phyloP scores from a whole-genome alignment of 2,888 invertebrate genomes.

The Calameuta idolon region DNA sequence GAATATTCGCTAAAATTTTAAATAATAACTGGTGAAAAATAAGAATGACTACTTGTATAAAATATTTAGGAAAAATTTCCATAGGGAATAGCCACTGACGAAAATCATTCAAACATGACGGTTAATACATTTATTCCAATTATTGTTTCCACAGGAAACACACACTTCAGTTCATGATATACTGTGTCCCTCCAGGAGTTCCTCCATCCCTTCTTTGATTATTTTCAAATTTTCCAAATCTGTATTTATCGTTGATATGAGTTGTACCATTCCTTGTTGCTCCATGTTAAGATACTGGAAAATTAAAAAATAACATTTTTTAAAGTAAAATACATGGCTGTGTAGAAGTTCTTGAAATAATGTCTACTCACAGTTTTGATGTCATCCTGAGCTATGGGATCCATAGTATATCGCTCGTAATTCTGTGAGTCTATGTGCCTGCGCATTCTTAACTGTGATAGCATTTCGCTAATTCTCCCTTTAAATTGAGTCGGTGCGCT shows the following conservation, averaged over 20 bases:
- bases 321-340: background rate
- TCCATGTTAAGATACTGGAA: conserved; percentile 84
- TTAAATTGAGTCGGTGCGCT: conserved; percentile 94
- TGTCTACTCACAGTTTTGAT: conserved; percentile 69
- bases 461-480: conserved; percentile 91
- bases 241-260: conserved; percentile 84
- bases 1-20: background rate
- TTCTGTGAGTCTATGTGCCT: conserved; percentile 71
- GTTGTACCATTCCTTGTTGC: conserved; percentile 88
- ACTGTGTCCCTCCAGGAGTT: conserved; percentile 60
- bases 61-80: background rate
- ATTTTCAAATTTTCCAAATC: conserved; percentile 83
- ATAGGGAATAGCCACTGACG: background rate
- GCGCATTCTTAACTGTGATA: conserved; percentile 87
- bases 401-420: conserved; percentile 83
- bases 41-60: background rate
- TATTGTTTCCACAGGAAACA: background rate
- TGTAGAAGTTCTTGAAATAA: background rate
- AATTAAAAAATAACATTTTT: conserved; percentile 19
- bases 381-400: conserved; percentile 72
- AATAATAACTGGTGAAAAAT: background rate
- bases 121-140: background rate
- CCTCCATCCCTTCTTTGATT: conserved; percentile 82
- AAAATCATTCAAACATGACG: background rate
- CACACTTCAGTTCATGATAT: conserved; percentile 45